Percentiles rank a stretch among this genome's conserved stretches.
These are phyloP conservation scores for Apotomis betuletana DNA, from an alignment of 2,888 invertebrate species.

Conservation along the genomic window DNA sequence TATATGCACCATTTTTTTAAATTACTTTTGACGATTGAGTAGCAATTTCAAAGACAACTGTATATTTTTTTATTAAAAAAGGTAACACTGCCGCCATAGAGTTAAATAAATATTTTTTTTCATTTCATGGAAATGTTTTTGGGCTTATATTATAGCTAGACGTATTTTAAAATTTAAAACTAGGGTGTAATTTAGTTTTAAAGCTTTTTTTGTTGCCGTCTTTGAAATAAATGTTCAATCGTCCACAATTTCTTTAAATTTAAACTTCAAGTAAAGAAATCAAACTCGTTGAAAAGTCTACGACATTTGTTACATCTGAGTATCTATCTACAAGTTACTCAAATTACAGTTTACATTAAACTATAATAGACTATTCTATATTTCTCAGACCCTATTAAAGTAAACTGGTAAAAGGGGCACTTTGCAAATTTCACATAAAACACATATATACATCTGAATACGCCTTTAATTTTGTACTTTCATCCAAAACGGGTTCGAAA, in stretches of 20 bases:
- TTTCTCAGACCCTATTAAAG: constrained; percentile 13
- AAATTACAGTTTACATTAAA: constrained; percentile 7
- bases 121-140: constrained; percentile 5
- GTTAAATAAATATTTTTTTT: constrained; percentile 25
- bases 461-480: constrained; percentile 39
- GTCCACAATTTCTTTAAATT: constrained; percentile 44
- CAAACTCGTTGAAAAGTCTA: constrained; percentile 27
- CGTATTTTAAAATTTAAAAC: not conserved
- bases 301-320: constrained; percentile 17
- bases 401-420: constrained; percentile 26
- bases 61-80: constrained; percentile 31
- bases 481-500: constrained; percentile 38
- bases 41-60: constrained; percentile 51
- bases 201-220: constrained; percentile 47
- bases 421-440: constrained; percentile 34
- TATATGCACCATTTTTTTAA: constrained; percentile 49
- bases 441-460: constrained; percentile 29
- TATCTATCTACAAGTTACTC: constrained; percentile 14
- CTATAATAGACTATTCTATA: constrained; percentile 30
- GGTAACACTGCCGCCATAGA: constrained; percentile 25
- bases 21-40: constrained; percentile 39
- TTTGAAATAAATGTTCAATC: constrained; percentile 44
- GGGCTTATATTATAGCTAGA: not conserved
- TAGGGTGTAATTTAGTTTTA: not conserved
- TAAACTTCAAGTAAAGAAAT: constrained; percentile 48